These are phyloP conservation scores for Aptenodytes forsteri DNA, from an alignment of 2,113 vertebrate species.

Conservation along the genomic window DNA sequence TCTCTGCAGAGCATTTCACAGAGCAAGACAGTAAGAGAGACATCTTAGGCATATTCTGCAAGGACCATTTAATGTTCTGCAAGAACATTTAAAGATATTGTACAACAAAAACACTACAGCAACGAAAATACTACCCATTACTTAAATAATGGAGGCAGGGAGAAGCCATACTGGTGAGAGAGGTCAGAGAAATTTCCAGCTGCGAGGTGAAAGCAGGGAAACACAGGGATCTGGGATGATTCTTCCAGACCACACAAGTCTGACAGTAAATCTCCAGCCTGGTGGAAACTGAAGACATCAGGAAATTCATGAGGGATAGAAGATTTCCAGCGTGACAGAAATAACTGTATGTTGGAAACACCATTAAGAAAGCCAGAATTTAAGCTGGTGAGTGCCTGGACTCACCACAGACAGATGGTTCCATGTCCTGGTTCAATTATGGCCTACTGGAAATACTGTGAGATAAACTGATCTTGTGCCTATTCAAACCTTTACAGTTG, in stretches of 20 bases:
- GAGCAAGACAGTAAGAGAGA: not conserved
- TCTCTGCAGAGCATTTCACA: not conserved
- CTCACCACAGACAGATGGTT: not conserved
- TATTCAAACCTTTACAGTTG: not conserved
- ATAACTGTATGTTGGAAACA: not conserved
- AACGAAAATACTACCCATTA: not conserved
- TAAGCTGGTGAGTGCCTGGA: not conserved
- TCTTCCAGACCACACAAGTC: constrained; percentile 9
- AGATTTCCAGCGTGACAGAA: constrained; percentile 5
- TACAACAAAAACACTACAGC: not conserved
- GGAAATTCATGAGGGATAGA: not conserved
- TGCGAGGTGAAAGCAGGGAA: not conserved
- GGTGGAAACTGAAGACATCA: not conserved
- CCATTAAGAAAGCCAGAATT: not conserved
- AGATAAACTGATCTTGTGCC: not conserved
- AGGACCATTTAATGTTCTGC: not conserved
- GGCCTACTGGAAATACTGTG: not conserved
- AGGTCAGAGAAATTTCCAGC: not conserved
- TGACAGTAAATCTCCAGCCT: not conserved
- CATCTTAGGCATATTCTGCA: not conserved
- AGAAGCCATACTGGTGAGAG: not conserved
- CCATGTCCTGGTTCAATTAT: not conserved
- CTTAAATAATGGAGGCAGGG: not conserved
- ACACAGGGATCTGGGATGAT: not conserved
- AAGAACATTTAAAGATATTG: not conserved